A percentile compares a stretch with the other conserved stretches of the same genome.
Conservation (phyloP, 1,140 invertebrate species). For the Lordiphosa stackelbergi region DNA sequence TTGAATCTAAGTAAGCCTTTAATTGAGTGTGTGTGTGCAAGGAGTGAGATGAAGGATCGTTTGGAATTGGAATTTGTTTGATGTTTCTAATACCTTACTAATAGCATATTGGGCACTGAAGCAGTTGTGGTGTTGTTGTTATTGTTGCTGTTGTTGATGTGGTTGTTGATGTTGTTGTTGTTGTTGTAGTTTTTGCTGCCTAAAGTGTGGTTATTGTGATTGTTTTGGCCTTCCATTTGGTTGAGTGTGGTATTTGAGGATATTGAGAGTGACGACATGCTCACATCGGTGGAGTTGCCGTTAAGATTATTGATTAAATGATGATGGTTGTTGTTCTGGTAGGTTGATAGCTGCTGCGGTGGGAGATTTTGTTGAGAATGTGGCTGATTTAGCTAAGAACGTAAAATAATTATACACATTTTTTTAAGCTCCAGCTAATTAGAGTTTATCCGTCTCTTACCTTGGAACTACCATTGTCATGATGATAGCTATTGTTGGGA, state of each 20-base stretch:
- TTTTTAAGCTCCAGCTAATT: neutral
- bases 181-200: slow-evolving; percentile 50
- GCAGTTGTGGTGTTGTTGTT: slow-evolving; percentile 44
- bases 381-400: slow-evolving; percentile 11
- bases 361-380: slow-evolving; percentile 40
- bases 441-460: slow-evolving; percentile 19
- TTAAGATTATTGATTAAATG: slow-evolving; percentile 22
- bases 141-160: slow-evolving; percentile 8
- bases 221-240: slow-evolving; percentile 41
- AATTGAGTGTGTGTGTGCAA: slow-evolving; percentile 29
- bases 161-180: slow-evolving; percentile 11
- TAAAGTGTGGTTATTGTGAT: slow-evolving; percentile 35
- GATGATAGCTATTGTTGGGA: slow-evolving; percentile 27
- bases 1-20: no score
- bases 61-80: slow-evolving; percentile 9
- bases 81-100: slow-evolving; percentile 73
- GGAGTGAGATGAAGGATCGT: slow-evolving; percentile 34
- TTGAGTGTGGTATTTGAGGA: slow-evolving; percentile 34
- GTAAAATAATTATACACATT: neutral
- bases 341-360: slow-evolving; percentile 39
- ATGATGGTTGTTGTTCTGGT: slow-evolving; percentile 22
- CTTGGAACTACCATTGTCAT: slow-evolving; percentile 30
- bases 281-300: slow-evolving; percentile 42
- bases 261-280: slow-evolving; percentile 34
- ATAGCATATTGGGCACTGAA: slow-evolving; percentile 66